Evolutionary conservation across 2,113 vertebrate species (phyloP).

Genomic region (Limanda limanda): DNA sequence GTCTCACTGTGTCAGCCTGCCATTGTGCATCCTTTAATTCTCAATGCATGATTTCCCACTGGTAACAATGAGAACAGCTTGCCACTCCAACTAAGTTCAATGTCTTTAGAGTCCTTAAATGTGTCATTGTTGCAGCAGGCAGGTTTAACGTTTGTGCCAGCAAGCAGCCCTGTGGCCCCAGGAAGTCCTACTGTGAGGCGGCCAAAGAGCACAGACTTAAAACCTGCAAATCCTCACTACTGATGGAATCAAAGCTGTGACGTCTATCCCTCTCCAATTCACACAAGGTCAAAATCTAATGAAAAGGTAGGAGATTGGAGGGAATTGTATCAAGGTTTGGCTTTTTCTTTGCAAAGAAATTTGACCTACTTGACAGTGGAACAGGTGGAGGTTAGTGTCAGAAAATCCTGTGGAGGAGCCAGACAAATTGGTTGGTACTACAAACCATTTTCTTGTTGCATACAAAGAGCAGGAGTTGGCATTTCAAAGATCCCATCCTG

Average conservation of each 20-base stretch:
- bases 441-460: no score
- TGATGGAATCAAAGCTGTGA: slow-evolving; percentile 76
- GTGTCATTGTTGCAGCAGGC: slow-evolving; percentile 66
- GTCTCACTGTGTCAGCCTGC: slow-evolving; percentile 51
- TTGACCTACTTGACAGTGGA: slow-evolving; percentile 62
- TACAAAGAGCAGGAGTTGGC: neutral
- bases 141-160: slow-evolving; percentile 73
- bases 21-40: slow-evolving; percentile 70
- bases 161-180: slow-evolving; percentile 58
- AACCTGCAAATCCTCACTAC: slow-evolving; percentile 75
- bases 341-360: slow-evolving; percentile 60
- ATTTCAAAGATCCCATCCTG: no score
- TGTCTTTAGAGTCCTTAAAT: slow-evolving; percentile 71
- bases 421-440: no score
- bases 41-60: slow-evolving; percentile 77
- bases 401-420: neutral
- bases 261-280: slow-evolving; percentile 71
- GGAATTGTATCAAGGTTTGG: slow-evolving; percentile 72
- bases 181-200: slow-evolving; percentile 77
- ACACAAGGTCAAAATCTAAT: slow-evolving; percentile 65
- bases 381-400: slow-evolving; percentile 61
- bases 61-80: slow-evolving; percentile 64
- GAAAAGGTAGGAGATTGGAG: slow-evolving; percentile 62
- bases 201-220: slow-evolving; percentile 79
- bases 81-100: slow-evolving; percentile 73